Conservation (phyloP, 2,888 invertebrate genomes). For the Cenopis cana region DNA sequence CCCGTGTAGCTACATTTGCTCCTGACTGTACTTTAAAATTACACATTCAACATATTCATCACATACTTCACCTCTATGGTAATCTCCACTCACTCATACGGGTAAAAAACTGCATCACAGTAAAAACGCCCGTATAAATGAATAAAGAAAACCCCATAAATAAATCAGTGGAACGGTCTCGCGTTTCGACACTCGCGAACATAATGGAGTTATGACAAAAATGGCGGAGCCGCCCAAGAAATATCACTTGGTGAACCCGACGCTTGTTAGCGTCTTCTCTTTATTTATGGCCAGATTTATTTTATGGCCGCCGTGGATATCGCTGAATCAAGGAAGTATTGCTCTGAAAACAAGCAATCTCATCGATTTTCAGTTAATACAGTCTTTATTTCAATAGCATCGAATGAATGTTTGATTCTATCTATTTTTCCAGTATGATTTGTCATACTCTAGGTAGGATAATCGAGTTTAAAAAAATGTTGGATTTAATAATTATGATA, state of each 20-base stretch:
- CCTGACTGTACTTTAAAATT: too few relatives aligned
- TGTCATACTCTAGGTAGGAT: too few relatives aligned
- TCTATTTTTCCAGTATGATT: too few relatives aligned
- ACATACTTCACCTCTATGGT: too few relatives aligned
- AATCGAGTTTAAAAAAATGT: too few relatives aligned
- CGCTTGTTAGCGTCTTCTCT: constrained; percentile 85
- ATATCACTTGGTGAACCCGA: constrained; percentile 83
- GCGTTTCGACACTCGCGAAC: constrained; percentile 77
- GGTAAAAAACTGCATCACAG: constrained; percentile 17
- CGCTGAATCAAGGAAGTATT: constrained; percentile 67
- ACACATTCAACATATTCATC: too few relatives aligned
- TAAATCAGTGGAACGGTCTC: constrained; percentile 74
- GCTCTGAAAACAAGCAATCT: constrained; percentile 65
- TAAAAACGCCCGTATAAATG: constrained; percentile 38
- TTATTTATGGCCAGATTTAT: constrained; percentile 86
- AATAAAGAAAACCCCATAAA: constrained; percentile 53
- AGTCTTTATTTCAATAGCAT: constrained; percentile 24
- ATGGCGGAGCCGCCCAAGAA: constrained; percentile 74
- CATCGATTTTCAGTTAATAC: constrained; percentile 53
- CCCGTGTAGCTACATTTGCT: too few relatives aligned
- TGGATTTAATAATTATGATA: too few relatives aligned
- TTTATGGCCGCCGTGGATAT: constrained; percentile 78
- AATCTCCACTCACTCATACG: constrained; percentile 18
- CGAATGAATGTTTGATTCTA: too few relatives aligned
- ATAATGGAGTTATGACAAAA: constrained; percentile 84